These are phyloP conservation scores for Zygogramma bicolorata DNA, from an alignment of 2,888 invertebrate genomes.

Conservation along the genomic window DNA sequence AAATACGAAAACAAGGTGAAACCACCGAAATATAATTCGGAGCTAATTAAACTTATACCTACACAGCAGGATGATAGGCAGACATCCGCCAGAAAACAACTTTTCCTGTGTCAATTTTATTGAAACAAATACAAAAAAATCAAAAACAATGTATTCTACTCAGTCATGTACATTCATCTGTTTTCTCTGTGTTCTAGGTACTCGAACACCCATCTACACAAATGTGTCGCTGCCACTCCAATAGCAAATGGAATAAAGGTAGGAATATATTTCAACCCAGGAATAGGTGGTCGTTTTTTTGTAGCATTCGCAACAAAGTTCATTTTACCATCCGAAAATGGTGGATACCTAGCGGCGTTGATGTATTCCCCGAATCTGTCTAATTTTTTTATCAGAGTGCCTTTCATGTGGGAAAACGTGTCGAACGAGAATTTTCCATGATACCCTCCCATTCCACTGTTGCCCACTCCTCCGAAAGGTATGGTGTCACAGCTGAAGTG, in stretches of 20 bases:
- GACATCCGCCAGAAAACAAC: no score
- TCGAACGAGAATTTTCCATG: conserved; percentile 93
- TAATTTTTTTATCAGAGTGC: conserved; percentile 79
- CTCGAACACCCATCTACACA: not conserved
- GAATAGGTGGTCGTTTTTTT: conserved; percentile 13
- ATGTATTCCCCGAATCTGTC: conserved; percentile 77
- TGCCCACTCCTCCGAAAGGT: conserved; percentile 97
- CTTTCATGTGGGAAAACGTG: conserved; percentile 93
- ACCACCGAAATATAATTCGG: no score
- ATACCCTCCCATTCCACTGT: conserved; percentile 93
- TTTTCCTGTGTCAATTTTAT: no score
- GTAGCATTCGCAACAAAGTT: conserved; percentile 53
- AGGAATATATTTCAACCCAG: conserved; percentile 7
- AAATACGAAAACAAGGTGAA: no score
- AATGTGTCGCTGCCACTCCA: conserved; percentile 13
- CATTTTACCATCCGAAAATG: conserved; percentile 81
- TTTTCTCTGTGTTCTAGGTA: not conserved
- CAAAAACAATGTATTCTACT: not conserved
- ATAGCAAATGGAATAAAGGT: conserved; percentile 11
- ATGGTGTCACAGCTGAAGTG: conserved; percentile 87
- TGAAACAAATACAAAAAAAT: no score
- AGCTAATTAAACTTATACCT: no score
- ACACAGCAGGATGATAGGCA: no score
- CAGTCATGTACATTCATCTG: not conserved
- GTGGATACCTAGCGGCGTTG: conserved; percentile 82